Percentiles rank a stretch among this genome's conserved stretches.
phyloP scores from a whole-genome alignment of 2,797 vertebrate genomes.

The Eulemur mongoz region DNA sequence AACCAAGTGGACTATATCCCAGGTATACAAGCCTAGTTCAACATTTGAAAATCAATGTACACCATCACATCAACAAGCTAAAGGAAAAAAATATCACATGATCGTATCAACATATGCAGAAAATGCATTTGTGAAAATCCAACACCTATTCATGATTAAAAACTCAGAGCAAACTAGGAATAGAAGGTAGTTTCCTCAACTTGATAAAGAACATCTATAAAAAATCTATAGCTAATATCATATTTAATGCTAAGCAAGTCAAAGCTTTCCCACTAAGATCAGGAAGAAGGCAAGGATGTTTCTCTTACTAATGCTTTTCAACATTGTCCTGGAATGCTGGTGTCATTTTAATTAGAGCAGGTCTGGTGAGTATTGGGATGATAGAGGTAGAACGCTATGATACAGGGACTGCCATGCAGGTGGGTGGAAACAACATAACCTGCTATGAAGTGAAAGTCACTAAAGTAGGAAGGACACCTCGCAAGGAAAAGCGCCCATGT shows the following conservation, averaged over 20 bases:
- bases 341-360: not conserved
- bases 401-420: not conserved
- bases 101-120: not conserved
- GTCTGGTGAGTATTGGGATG: not conserved
- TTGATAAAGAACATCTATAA: not conserved
- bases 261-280: not conserved
- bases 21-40: not conserved
- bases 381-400: not conserved
- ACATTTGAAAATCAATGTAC: not conserved
- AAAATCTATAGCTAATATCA: not conserved
- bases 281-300: not conserved
- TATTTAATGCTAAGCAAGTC: not conserved
- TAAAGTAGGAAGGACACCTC: not conserved
- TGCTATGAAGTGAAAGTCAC: not conserved
- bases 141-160: not conserved
- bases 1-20: too few relatives aligned
- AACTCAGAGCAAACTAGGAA: not conserved
- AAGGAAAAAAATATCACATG: not conserved
- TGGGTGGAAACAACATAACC: not conserved
- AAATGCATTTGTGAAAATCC: not conserved
- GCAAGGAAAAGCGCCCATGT: not conserved
- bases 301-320: not conserved
- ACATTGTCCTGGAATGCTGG: not conserved
- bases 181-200: not conserved
- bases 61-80: not conserved